A percentile compares a stretch with the other conserved stretches of the same genome.
Evolutionary conservation across 2,113 vertebrate species (phyloP).

Genomic region (Stictonetta naevosa): DNA sequence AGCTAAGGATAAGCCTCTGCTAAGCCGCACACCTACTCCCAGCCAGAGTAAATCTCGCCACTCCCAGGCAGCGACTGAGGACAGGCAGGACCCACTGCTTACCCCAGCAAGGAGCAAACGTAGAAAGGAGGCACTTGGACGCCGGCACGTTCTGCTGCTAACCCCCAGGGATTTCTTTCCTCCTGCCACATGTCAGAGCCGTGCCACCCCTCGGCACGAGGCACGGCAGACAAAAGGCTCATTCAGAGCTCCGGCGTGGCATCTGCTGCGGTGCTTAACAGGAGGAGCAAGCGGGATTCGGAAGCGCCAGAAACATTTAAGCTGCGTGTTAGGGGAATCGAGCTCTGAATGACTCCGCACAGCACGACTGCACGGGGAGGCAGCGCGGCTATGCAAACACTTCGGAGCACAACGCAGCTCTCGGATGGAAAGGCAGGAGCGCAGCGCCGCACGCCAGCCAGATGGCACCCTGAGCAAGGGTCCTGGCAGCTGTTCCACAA

Average conservation of each 20-base stretch:
- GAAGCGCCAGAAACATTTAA: not conserved
- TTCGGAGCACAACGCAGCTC: not conserved
- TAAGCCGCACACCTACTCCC: not conserved
- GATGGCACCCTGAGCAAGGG: rapidly evolving
- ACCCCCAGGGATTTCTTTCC: not conserved
- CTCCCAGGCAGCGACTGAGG: not conserved
- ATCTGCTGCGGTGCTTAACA: not conserved
- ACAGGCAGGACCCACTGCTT: rapidly evolving
- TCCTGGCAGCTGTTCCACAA: not conserved
- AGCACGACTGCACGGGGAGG: rapidly evolving
- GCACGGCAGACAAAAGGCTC: not conserved
- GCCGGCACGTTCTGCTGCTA: not conserved
- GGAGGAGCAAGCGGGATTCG: not conserved
- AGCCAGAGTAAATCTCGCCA: not conserved
- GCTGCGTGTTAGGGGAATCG: not conserved
- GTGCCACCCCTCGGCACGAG: not conserved
- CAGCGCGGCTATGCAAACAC: rapidly evolving
- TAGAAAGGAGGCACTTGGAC: not conserved
- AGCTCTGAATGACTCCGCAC: rapidly evolving
- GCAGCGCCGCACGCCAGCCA: rapidly evolving
- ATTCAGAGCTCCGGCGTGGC: not conserved
- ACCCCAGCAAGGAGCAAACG: rapidly evolving
- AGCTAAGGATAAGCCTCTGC: not conserved
- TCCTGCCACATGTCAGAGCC: not conserved
- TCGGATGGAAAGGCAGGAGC: rapidly evolving